These are phyloP conservation scores for Maniola jurtina DNA, from an alignment of 1,140 invertebrate species.

Conservation along the genomic window DNA sequence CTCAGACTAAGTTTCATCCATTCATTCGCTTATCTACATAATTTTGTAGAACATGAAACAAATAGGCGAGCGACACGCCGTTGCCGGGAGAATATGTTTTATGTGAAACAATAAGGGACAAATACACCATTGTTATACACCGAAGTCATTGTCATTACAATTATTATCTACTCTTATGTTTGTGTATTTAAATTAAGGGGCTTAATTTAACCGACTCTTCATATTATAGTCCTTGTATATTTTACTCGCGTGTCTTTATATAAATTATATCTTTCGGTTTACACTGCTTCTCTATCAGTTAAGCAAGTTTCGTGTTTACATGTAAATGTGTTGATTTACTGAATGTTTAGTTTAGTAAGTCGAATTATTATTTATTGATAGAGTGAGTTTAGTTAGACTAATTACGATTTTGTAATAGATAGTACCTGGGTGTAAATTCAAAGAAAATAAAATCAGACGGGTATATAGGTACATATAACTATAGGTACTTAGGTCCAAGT, in stretches of 20 bases:
- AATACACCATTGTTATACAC: slow-evolving; percentile 57
- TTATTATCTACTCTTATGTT: slow-evolving; percentile 36
- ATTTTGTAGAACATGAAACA: slow-evolving; percentile 67
- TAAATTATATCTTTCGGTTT: neutral
- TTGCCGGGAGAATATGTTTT: slow-evolving; percentile 65
- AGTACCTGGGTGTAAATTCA: too few relatives aligned
- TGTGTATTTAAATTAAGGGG: slow-evolving; percentile 22
- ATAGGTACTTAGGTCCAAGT: too few relatives aligned
- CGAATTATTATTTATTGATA: too few relatives aligned
- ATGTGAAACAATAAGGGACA: slow-evolving; percentile 62
- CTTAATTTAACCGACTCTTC: neutral
- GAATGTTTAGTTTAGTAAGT: too few relatives aligned
- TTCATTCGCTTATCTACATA: slow-evolving; percentile 71
- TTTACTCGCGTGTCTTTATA: neutral
- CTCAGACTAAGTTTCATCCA: slow-evolving; percentile 61
- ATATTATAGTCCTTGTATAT: slow-evolving; percentile 10
- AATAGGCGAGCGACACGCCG: slow-evolving; percentile 59
- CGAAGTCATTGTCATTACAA: slow-evolving; percentile 51
- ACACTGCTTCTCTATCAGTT: too few relatives aligned
- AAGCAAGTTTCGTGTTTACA: too few relatives aligned
- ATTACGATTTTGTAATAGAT: too few relatives aligned
- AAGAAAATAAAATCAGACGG: too few relatives aligned
- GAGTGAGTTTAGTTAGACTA: too few relatives aligned
- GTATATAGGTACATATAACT: too few relatives aligned
- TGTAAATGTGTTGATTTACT: too few relatives aligned